Evolutionary conservation across 2,888 invertebrate species (phyloP).

Genomic region (Lepidonotus clava): DNA sequence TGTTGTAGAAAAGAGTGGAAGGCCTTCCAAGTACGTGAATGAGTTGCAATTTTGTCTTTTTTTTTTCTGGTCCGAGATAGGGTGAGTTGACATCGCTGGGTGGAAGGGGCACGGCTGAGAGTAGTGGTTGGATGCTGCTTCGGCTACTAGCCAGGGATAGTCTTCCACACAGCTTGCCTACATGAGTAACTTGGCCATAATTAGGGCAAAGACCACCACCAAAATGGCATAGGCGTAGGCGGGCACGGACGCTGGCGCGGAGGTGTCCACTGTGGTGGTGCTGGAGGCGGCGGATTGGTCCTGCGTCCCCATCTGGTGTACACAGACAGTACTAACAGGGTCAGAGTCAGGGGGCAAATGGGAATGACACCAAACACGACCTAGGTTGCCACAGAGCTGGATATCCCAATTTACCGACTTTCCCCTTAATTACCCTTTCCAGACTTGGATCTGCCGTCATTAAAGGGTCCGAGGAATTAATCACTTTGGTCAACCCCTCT

Average conservation of each 20-base stretch:
- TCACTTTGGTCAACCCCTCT: too few relatives aligned
- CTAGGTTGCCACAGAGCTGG: too few relatives aligned
- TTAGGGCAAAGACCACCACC: constrained; percentile 25
- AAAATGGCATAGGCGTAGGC: constrained; percentile 24
- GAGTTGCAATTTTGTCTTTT: too few relatives aligned
- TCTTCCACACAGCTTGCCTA: background rate
- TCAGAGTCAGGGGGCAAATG: background rate
- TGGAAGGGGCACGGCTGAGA: background rate
- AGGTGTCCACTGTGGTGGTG: background rate
- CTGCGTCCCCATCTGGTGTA: constrained; percentile 16
- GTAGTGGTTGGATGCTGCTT: background rate
- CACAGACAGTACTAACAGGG: constrained; percentile 29
- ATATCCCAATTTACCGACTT: too few relatives aligned
- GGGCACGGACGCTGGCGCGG: background rate
- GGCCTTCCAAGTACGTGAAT: too few relatives aligned
- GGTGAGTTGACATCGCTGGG: too few relatives aligned
- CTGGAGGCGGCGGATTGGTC: background rate
- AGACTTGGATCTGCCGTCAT: too few relatives aligned
- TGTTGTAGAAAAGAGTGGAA: too few relatives aligned
- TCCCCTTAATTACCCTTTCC: too few relatives aligned
- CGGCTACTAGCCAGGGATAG: background rate
- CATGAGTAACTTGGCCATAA: constrained; percentile 26
- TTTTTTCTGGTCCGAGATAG: too few relatives aligned
- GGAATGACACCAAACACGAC: too few relatives aligned
- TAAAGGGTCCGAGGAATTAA: too few relatives aligned